These are phyloP conservation scores for Hymenopus coronatus DNA, from an alignment of 2,888 invertebrate genomes.

Conservation along the genomic window DNA sequence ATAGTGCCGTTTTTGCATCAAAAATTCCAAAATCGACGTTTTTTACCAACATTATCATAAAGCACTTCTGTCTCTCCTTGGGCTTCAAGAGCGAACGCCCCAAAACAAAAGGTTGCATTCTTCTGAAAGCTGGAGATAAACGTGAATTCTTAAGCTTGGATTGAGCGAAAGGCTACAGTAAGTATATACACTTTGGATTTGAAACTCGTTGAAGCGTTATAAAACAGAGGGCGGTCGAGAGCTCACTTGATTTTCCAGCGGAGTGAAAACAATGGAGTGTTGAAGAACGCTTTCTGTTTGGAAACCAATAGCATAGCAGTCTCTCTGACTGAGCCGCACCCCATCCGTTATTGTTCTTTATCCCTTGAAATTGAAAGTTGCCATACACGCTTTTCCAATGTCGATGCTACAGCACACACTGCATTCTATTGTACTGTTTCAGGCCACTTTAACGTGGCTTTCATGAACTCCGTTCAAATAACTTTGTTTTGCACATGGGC, in stretches of 20 bases:
- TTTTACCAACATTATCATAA: too few species aligned
- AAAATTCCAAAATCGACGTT: too few species aligned
- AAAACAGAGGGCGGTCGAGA: not conserved
- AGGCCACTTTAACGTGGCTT: too few species aligned
- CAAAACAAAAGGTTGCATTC: too few species aligned
- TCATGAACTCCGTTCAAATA: too few species aligned
- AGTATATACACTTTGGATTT: not conserved
- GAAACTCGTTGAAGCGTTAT: not conserved
- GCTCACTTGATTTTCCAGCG: not conserved
- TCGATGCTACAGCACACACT: not conserved
- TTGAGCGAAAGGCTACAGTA: not conserved
- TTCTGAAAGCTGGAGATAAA: too few species aligned
- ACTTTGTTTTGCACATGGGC: too few species aligned
- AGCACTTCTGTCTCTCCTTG: too few species aligned
- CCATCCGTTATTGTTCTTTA: not conserved
- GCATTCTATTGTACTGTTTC: too few species aligned
- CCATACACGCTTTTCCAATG: not conserved
- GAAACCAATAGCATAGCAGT: not conserved
- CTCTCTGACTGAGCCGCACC: not conserved
- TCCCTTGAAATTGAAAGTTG: not conserved
- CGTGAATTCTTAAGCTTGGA: too few species aligned
- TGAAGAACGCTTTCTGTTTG: not conserved
- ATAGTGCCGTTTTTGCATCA: too few species aligned
- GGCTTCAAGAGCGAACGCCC: too few species aligned
- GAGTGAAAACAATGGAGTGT: not conserved